These are phyloP conservation scores for Tenebrosternarchus preto DNA, from an alignment of 2,113 vertebrate genomes.

Conservation along the genomic window DNA sequence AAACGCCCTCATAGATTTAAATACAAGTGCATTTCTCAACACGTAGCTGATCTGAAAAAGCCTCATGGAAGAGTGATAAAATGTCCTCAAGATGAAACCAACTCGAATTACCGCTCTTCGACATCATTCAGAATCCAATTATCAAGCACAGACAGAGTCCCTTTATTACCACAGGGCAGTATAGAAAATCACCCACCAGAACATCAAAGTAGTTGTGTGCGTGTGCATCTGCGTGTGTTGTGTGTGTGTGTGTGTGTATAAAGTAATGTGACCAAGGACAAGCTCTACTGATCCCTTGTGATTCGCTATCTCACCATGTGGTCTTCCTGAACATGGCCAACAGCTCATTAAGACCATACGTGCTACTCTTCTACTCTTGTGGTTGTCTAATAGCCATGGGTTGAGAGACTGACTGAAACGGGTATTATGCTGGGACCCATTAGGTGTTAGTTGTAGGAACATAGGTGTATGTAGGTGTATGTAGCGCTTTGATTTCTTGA, in stretches of 20 bases:
- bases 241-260: not conserved
- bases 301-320: conserved; percentile 15
- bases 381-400: not conserved
- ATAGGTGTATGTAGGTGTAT: not conserved
- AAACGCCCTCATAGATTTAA: too few relatives aligned
- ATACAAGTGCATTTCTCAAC: too few relatives aligned
- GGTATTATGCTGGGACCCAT: not conserved
- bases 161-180: conserved; percentile 16
- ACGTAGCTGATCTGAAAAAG: too few relatives aligned
- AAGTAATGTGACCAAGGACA: not conserved
- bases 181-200: conserved; percentile 20
- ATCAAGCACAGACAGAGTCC: conserved; percentile 23
- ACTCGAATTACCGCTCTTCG: too few relatives aligned
- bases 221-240: not conserved
- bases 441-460: too few relatives aligned
- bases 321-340: conserved; percentile 32
- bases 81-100: too few relatives aligned
- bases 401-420: conserved; percentile 9
- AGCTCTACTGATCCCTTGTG: conserved; percentile 31
- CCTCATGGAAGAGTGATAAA: too few relatives aligned
- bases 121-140: conserved; percentile 55
- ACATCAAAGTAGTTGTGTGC: conserved; percentile 16
- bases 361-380: not conserved
- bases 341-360: conserved; percentile 40
- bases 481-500: too few relatives aligned